Evolutionary conservation across 2,797 vertebrate genomes (phyloP).

Genomic region (Melanotaenia boesemani): DNA sequence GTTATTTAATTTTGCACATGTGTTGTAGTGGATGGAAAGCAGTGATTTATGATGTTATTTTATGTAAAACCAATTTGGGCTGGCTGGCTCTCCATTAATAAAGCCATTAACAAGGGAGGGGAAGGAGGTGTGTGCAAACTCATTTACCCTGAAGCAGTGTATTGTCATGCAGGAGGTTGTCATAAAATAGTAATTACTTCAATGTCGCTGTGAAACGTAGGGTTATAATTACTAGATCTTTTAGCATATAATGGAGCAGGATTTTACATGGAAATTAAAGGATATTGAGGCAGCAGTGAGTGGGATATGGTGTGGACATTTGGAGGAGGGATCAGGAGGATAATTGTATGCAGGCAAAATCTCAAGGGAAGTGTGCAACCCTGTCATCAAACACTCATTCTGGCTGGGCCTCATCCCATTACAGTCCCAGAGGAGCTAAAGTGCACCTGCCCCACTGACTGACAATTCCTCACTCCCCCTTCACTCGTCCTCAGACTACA

Average conservation of each 20-base stretch:
- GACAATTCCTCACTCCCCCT: conserved; percentile 46
- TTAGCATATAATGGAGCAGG: conserved; percentile 13
- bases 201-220: conserved; percentile 41
- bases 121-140: conserved; percentile 55
- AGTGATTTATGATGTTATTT: conserved; percentile 47
- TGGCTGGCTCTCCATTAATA: conserved; percentile 67
- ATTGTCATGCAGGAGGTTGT: conserved; percentile 52
- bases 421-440: conserved; percentile 76
- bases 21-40: conserved; percentile 22
- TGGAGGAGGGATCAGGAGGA: conserved; percentile 63
- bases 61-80: conserved; percentile 35
- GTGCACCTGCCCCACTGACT: conserved; percentile 82
- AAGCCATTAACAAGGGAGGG: conserved; percentile 62
- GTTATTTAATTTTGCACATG: conserved; percentile 1
- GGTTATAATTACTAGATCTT: conserved; percentile 53
- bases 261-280: conserved; percentile 49
- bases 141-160: conserved; percentile 56
- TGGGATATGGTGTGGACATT: conserved; percentile 12
- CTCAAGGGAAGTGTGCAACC: conserved; percentile 73
- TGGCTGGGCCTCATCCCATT: conserved; percentile 80
- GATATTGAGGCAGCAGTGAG: conserved; percentile 8
- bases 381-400: conserved; percentile 86
- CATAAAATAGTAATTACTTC: conserved; percentile 79
- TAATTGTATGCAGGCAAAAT: conserved; percentile 78
- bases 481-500: conserved; percentile 38